Conservation (phyloP, 2,888 invertebrate species). For the Calameuta idolon region DNA sequence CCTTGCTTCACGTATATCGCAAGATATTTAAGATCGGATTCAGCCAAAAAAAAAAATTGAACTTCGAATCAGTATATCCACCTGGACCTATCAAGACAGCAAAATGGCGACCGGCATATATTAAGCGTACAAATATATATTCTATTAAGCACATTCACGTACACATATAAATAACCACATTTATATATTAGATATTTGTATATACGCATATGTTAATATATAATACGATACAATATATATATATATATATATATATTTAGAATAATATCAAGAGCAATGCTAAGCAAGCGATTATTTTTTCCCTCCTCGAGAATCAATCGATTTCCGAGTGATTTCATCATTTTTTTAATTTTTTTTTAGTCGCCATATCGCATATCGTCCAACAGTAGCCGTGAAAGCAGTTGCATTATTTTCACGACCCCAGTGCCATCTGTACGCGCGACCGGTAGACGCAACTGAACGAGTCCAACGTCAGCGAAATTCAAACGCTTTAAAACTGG, state of each 20-base stretch:
- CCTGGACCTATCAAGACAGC: not conserved
- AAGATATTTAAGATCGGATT: not conserved
- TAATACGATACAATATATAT: conserved; percentile 3
- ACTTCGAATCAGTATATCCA: not conserved
- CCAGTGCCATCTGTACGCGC: not conserved
- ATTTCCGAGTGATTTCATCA: not conserved
- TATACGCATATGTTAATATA: not conserved
- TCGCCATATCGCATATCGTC: not conserved
- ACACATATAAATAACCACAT: conserved; percentile 2
- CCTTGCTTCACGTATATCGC: not conserved
- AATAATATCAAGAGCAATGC: conserved; percentile 1
- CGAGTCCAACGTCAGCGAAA: not conserved
- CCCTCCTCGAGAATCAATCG: not conserved
- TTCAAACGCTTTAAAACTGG: not conserved
- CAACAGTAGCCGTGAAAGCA: not conserved
- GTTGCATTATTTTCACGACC: not conserved
- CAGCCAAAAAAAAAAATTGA: not conserved
- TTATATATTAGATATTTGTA: not conserved
- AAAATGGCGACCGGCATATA: not conserved
- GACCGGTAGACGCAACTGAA: not conserved
- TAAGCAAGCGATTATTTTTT: conserved; percentile 1
- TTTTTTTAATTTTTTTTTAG: conserved; percentile 5
- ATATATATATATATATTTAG: not conserved
- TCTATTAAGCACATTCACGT: not conserved
- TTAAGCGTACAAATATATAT: not conserved